phyloP scores from a whole-genome alignment of 2,113 vertebrate genomes.

The Sylvilagus bachmani region DNA sequence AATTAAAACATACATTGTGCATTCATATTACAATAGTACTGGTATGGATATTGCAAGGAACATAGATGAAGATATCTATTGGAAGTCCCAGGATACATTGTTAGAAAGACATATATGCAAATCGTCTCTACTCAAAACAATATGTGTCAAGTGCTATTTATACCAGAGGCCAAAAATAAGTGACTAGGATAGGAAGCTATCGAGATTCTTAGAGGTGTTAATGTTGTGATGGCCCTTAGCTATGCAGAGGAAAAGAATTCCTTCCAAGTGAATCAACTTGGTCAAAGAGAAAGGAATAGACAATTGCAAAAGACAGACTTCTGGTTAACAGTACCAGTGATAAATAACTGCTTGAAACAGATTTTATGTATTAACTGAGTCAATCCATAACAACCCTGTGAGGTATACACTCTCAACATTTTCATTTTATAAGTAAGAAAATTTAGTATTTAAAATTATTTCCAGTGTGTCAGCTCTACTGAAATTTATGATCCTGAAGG shows the following conservation, averaged over 20 bases:
- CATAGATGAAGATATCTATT: background rate
- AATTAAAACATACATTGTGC: background rate
- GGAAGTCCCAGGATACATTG: background rate
- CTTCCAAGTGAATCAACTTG: background rate
- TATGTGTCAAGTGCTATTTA: background rate
- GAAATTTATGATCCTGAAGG: background rate
- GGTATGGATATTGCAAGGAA: background rate
- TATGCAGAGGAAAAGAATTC: background rate
- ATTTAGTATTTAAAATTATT: background rate
- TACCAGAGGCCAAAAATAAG: background rate
- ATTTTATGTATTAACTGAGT: background rate
- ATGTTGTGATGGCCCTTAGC: background rate
- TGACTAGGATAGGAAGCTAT: background rate
- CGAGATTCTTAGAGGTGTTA: background rate
- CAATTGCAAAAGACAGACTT: background rate
- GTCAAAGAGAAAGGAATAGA: constrained; percentile 19
- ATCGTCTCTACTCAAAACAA: background rate
- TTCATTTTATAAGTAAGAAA: background rate
- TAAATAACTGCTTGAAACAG: background rate
- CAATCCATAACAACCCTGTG: background rate
- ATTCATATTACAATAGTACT: background rate
- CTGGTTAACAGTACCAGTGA: background rate
- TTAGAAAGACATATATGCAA: background rate
- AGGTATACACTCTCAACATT: background rate
- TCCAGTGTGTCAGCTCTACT: background rate